A percentile compares a stretch with the other conserved stretches of the same genome.
phyloP scores from a whole-genome alignment of 2,888 invertebrate genomes.

The Mellilla xanthometata region DNA sequence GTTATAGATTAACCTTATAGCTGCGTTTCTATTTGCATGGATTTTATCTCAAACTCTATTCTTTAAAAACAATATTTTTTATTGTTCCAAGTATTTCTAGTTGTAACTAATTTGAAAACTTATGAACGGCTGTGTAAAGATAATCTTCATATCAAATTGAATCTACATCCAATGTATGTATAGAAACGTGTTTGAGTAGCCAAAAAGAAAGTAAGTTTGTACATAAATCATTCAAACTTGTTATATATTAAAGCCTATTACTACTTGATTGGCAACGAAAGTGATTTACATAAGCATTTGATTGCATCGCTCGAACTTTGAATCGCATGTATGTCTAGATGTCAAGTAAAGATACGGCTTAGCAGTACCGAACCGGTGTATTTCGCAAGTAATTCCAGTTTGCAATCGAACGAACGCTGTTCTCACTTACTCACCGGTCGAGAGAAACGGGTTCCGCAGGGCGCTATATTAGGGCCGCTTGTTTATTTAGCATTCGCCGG shows the following conservation, averaged over 20 bases:
- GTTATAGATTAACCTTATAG: constrained; percentile 4
- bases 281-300: constrained; percentile 17
- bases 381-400: constrained; percentile 27
- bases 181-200: constrained; percentile 4
- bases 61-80: too few relatives aligned
- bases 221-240: background rate
- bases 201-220: constrained; percentile 5
- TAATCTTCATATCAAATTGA: too few relatives aligned
- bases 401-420: constrained; percentile 19
- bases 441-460: constrained; percentile 28
- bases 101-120: too few relatives aligned
- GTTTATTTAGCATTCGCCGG: constrained; percentile 22
- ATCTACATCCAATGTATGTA: too few relatives aligned
- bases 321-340: constrained; percentile 15
- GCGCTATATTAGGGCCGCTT: constrained; percentile 29
- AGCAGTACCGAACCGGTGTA: constrained; percentile 20
- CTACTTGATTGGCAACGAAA: constrained; percentile 8
- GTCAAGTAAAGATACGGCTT: constrained; percentile 13
- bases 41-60: too few relatives aligned
- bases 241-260: constrained; percentile 4
- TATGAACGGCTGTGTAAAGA: too few relatives aligned
- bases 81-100: too few relatives aligned
- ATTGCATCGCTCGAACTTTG: constrained; percentile 9
- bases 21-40: too few relatives aligned
- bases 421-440: constrained; percentile 16